Base-by-base conservation (phyloP, 2,888 invertebrate genomes). In the Unio delphinus region DNA sequence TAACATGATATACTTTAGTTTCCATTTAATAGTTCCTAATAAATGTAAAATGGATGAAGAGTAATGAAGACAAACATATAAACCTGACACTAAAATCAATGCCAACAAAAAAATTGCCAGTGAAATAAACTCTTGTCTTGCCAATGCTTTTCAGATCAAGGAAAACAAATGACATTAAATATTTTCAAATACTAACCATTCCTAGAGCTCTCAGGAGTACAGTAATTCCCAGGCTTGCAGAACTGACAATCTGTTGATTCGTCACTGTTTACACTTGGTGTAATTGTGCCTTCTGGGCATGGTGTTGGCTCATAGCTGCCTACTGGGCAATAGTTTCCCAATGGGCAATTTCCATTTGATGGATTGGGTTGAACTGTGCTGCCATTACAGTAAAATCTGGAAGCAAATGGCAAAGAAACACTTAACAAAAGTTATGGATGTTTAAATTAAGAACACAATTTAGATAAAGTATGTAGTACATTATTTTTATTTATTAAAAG, bases 301-400 rank as follows among this genome's bases (percentile, higher is more conserved):
- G 86, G 82, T 0, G 75, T 82, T 2, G 86, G 85, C 56, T 78
- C 76, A 66, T 80, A 83, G 69, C 86, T 86, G 15, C 86, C 86
- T 63, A 82, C 80, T 3, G 88, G 89, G 71, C 89, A 89, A 76
- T 89, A 89, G 75, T 84, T 88, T 30, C 89, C 89, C 55, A 88
- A 84, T 1, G 88, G 89, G 70, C 89, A 89, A 45, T 82, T 64
- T 17, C 80, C 82, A 55, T 83, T 72, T 11, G 80, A 64, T 17
- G 88, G 87, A 64, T 85, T 87, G 1, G 86, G 86, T 17, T 79
- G 75, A 11, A 80, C 76, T 17, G 85, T 87, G 67, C 87, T 87
- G 45, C 87, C 87, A 74, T 86, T 86, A 67, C 89, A 89, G 80
- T 86, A 89, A 73, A 79, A 87, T 4, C 85, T 86, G 68, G 26